Percentiles rank a stretch among this genome's conserved stretches.
Evolutionary conservation across 2,888 invertebrate genomes (phyloP).

Genomic region (Caenorhabditis zanzibari): DNA sequence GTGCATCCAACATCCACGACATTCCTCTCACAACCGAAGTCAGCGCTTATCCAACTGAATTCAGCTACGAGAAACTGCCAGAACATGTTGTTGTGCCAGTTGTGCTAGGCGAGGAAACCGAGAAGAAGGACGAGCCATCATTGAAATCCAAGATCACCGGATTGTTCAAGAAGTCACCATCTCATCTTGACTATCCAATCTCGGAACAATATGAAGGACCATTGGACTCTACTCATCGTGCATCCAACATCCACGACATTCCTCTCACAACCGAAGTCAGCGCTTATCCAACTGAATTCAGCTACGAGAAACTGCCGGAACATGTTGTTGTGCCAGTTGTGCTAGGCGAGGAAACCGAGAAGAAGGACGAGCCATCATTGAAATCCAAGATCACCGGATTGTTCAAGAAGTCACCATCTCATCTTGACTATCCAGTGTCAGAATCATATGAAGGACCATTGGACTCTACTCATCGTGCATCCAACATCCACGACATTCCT

Average conservation of each 20-base stretch:
- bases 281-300: conserved; percentile 65
- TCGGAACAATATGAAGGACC: conserved; percentile 66
- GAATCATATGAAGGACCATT: conserved; percentile 48
- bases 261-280: conserved; percentile 66
- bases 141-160: conserved; percentile 50
- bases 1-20: conserved; percentile 61
- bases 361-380: conserved; percentile 35
- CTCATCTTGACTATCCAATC: conserved; percentile 73
- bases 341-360: conserved; percentile 45
- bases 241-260: conserved; percentile 60
- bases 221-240: conserved; percentile 49
- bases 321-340: conserved; percentile 35
- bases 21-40: conserved; percentile 66
- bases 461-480: conserved; percentile 25
- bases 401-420: conserved; percentile 41
- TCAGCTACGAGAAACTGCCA: conserved; percentile 63
- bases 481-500: conserved; percentile 28
- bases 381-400: conserved; percentile 51
- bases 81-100: conserved; percentile 26
- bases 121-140: conserved; percentile 44
- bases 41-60: conserved; percentile 63
- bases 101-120: conserved; percentile 25
- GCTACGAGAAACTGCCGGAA: conserved; percentile 62
- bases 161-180: conserved; percentile 67
- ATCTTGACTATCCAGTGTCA: conserved; percentile 48